Evolutionary conservation across 1,140 invertebrate species (phyloP).

Genomic region (Anastatus disparis): DNA sequence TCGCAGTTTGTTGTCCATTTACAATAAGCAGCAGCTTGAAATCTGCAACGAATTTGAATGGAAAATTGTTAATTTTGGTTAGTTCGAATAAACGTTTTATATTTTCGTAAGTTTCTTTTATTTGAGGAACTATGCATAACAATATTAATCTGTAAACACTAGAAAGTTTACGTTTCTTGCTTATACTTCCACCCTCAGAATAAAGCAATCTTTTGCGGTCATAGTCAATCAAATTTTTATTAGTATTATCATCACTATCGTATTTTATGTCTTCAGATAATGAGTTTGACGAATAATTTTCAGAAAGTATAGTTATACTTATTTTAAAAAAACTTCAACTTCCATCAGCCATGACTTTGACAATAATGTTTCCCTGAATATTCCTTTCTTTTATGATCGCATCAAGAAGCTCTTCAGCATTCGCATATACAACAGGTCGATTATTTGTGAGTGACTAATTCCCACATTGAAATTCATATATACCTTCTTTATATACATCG

Average conservation of each 20-base stretch:
- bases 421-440: constrained; percentile 8
- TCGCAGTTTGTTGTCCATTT: constrained; percentile 32
- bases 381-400: neutral
- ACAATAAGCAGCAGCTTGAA: constrained; percentile 30
- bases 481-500: constrained; percentile 9
- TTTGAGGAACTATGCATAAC: too few species aligned
- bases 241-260: neutral
- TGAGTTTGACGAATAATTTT: neutral
- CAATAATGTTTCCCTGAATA: neutral
- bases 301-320: constrained; percentile 12
- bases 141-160: constrained; percentile 27
- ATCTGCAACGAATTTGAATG: constrained; percentile 23
- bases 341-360: constrained; percentile 26
- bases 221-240: neutral
- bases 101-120: constrained; percentile 26
- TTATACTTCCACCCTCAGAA: neutral
- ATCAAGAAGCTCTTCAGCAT: too few species aligned
- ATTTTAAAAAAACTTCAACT: constrained; percentile 21
- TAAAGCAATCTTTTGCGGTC: neutral
- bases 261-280: neutral
- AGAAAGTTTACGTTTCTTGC: neutral
- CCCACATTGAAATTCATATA: constrained; percentile 20
- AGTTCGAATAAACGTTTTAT: constrained; percentile 16
- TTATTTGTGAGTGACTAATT: neutral
- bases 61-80: constrained; percentile 13